Evolutionary conservation across 2,797 vertebrate species (phyloP), one percentile per base, ranked within the genome.

Genomic region (Melopsittacus undulatus): DNA sequence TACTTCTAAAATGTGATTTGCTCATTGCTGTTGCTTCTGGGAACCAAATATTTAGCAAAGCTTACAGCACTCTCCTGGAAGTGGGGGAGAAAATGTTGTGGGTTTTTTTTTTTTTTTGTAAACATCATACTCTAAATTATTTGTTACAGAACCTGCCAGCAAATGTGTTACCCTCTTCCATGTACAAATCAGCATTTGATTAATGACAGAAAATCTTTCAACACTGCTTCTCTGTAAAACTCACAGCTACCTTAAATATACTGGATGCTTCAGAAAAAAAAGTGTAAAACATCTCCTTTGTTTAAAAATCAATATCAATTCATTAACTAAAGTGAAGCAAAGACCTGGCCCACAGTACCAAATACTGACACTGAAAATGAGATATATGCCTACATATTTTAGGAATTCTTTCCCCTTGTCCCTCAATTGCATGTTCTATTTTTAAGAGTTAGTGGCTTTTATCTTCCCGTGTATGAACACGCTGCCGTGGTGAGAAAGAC

Each of bases 271-370:
- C 32, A 75, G 42, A 64, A 91, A 83, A 91, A 83, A 94, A 94
- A 54, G 46, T 30, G 40, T 54, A 66, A 89, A 96, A 73, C 12
- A 40, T 7, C 63, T 89, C 51, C 32, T 85, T 57, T 89, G 69
- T 74, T 80, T 82, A 94, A 92, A 95, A 94, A 89, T 91, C 76
- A 79, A 11, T 90, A 95, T 9, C 2, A 92, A 48, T 75, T 94
- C 34, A 94, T 75, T 88, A 88, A 78, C 57, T 79, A 36, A 59
- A 92, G 67, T 51, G 62, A 87, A 85, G 45, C 1, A 1, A 92
- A 91, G 66, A 75, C 32, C 49, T 86, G 73, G 76, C 57, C 49
- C 40, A 66, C 15, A 66, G 42, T 59, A 88, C 23, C 69, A 95
- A 92, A 83, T 80, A 81, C 0, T 89, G 73, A 89, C 62, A 52